phyloP scores from a whole-genome alignment of 2,797 vertebrate genomes.

The Gambusia yucatana region DNA sequence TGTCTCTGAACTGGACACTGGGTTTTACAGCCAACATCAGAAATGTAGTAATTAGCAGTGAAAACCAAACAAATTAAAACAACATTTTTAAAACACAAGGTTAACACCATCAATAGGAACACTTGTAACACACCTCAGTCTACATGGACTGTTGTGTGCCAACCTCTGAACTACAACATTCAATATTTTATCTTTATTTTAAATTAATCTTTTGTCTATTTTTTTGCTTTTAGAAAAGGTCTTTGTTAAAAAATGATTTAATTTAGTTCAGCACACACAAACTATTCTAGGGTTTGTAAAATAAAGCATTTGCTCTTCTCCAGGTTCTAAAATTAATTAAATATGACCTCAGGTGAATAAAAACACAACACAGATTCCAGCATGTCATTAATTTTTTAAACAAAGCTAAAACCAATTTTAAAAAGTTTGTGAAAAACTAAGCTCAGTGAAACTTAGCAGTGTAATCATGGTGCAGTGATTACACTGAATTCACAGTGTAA shows the following conservation, averaged over 20 bases:
- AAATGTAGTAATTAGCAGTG: background rate
- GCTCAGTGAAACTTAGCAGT: background rate
- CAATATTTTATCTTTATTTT: background rate
- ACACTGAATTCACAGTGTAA: too few species aligned
- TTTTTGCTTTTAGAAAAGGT: background rate
- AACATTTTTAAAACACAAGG: constrained; percentile 1
- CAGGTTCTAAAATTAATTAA: constrained; percentile 2
- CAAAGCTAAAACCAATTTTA: background rate
- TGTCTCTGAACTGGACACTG: background rate
- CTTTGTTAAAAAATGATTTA: background rate
- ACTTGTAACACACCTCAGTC: background rate
- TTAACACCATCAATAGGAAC: background rate
- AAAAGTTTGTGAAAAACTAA: background rate
- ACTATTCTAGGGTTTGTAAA: background rate
- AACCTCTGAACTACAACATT: background rate
- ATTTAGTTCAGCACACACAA: background rate
- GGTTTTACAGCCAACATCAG: background rate
- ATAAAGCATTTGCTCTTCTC: background rate
- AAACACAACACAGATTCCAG: constrained; percentile 2
- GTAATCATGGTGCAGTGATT: too few species aligned
- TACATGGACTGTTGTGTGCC: background rate
- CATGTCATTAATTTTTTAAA: background rate
- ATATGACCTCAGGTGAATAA: background rate
- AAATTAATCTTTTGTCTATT: background rate
- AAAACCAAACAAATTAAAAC: background rate